phyloP scores from a whole-genome alignment of 2,113 vertebrate genomes.

The Pluvianellus socialis region DNA sequence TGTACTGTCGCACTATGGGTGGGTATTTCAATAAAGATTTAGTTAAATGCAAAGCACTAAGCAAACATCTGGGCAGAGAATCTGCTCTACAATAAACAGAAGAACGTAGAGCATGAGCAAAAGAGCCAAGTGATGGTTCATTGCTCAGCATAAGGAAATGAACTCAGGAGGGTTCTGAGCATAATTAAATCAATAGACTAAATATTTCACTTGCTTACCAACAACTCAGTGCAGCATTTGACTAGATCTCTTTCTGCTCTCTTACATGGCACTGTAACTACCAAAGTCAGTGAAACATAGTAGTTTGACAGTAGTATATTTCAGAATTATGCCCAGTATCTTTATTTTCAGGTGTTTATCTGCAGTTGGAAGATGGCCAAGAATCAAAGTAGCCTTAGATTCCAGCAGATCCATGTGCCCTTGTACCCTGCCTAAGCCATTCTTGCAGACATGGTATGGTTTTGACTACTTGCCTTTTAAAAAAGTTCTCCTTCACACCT shows the following conservation, averaged over 20 bases:
- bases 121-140: neutral
- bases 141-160: conserved; percentile 14
- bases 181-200: neutral
- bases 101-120: neutral
- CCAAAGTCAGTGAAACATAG: neutral
- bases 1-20: rapidly evolving
- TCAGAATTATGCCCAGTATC: neutral
- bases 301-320: neutral
- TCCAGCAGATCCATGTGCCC: neutral
- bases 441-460: neutral
- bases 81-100: neutral
- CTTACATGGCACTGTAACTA: neutral
- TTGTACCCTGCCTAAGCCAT: too few species aligned
- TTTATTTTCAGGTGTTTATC: neutral
- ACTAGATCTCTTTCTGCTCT: neutral
- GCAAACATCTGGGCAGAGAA: conserved; percentile 8
- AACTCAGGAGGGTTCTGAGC: neutral
- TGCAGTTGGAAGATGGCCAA: neutral
- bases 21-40: neutral
- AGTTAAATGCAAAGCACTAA: neutral
- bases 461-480: neutral
- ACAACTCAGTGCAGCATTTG: neutral
- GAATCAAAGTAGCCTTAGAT: neutral
- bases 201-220: neutral
- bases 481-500: neutral